Evolutionary conservation across 2,888 invertebrate species (phyloP).

Genomic region (Leucoma salicis): DNA sequence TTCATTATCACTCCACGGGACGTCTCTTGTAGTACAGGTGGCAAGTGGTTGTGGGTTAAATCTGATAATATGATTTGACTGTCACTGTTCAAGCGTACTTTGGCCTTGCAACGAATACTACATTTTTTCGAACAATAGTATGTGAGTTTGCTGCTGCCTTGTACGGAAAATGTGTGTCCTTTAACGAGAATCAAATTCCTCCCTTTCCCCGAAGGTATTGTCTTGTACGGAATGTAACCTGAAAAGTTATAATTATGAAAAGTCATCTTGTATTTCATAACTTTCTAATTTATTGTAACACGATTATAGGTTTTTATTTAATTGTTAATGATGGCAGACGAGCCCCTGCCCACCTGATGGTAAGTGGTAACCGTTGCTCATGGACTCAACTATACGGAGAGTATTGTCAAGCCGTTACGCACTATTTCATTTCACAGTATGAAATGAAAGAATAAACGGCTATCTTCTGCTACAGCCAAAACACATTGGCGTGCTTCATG

Average conservation of each 20-base stretch:
- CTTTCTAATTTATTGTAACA: no score
- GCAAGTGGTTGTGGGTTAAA: slow-evolving; percentile 5
- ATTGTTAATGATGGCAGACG: no score
- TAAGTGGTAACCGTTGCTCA: no score
- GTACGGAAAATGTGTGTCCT: slow-evolving; percentile 6
- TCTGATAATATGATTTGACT: not conserved
- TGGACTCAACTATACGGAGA: no score
- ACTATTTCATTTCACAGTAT: no score
- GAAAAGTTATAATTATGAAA: not conserved
- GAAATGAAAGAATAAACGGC: no score
- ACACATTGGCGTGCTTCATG: no score
- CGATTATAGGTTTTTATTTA: no score
- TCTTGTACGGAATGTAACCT: slow-evolving; percentile 1
- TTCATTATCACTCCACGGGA: not conserved
- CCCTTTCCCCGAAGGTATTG: not conserved
- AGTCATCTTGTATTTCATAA: no score
- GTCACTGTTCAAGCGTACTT: not conserved
- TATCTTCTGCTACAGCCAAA: no score
- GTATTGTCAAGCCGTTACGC: no score
- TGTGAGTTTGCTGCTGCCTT: not conserved
- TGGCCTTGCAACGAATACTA: slow-evolving; percentile 1
- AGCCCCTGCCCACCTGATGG: no score
- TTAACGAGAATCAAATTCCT: not conserved
- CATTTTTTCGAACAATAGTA: slow-evolving; percentile 7
- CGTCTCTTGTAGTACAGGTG: not conserved